Evolutionary conservation across 2,888 invertebrate genomes (phyloP), one percentile per base, ranked within the genome.

Genomic region (Agrilus mali): DNA sequence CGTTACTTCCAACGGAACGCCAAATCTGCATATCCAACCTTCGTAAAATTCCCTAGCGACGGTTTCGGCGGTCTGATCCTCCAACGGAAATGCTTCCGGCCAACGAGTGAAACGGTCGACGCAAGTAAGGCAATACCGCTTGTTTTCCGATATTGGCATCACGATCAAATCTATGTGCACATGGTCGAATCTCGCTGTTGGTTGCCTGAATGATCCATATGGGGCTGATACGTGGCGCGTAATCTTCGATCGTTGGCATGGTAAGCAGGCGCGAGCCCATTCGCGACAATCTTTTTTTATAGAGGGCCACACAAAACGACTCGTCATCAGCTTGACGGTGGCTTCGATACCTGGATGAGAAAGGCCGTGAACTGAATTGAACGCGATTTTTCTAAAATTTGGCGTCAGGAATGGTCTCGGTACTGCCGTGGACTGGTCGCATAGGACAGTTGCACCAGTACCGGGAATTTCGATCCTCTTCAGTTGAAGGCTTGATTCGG

Each of bases 11-110:
- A 48, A 33, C 0, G 50, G 52, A 3, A 38, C 33, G 12, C 52
- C 53, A 22, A 43, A 51, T 3, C 46, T 44, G 12, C 40, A 40
- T 4, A 52, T 40, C 52, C 50, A 52, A 2, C 22, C 22, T 22
- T 22, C 22, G 22, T 22, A 22, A 6, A 22, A 22, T 6, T 2
- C 7, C 7, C 22, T 22, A 22, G 22, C 22, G 6, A 22, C 22
- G 22, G 6, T 22, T 8, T 10, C 12, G 3, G 49, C 47, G 41
- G 22, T 16, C 40, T 45, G 55, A 44, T 52, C 27, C 33, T 45
- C 14, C 10, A 50, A 14, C n/a, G 48, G 48, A 14, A 47, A 22
- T 3, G 40, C 47, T 27, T 47, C 47, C 14, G 41, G 40, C 50
- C 50, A 46, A 15, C 46, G 20, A n/a, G 50, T 44, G 35, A 34